Conservation (phyloP, 2,888 invertebrate species). For the Fissipunctia ypsillon region DNA sequence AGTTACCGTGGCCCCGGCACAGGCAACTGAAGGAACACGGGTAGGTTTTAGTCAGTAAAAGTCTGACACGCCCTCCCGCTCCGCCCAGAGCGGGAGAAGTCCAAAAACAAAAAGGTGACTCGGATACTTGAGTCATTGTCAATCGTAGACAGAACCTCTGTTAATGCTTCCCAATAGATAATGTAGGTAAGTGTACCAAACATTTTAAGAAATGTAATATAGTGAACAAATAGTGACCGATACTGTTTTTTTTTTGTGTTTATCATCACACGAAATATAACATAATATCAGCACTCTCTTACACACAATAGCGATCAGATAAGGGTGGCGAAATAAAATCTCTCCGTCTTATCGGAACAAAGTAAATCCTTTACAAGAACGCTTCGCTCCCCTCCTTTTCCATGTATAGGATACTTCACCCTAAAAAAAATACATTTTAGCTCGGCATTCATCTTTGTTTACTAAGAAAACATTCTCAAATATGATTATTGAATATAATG, state of each 20-base stretch:
- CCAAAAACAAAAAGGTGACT: no score
- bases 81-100: no score
- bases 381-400: slow-evolving; percentile 41
- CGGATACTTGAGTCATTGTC: no score
- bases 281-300: not conserved
- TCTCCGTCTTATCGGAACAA: slow-evolving; percentile 36
- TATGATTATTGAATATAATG: slow-evolving; percentile 42
- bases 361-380: slow-evolving; percentile 57
- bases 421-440: slow-evolving; percentile 59
- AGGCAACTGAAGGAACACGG: no score
- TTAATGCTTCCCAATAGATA: not conserved
- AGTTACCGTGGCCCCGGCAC: no score
- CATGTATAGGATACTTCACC: slow-evolving; percentile 54
- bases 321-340: slow-evolving; percentile 50
- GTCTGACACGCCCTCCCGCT: no score
- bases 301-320: slow-evolving; percentile 36
- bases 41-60: no score
- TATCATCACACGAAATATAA: slow-evolving; percentile 22
- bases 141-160: not conserved
- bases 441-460: slow-evolving; percentile 47
- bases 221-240: not conserved
- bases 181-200: not conserved
- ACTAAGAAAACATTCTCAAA: slow-evolving; percentile 52
- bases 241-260: not conserved
- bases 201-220: not conserved